phyloP scores from a whole-genome alignment of 2,888 invertebrate species.

The Liposcelis brunnea region DNA sequence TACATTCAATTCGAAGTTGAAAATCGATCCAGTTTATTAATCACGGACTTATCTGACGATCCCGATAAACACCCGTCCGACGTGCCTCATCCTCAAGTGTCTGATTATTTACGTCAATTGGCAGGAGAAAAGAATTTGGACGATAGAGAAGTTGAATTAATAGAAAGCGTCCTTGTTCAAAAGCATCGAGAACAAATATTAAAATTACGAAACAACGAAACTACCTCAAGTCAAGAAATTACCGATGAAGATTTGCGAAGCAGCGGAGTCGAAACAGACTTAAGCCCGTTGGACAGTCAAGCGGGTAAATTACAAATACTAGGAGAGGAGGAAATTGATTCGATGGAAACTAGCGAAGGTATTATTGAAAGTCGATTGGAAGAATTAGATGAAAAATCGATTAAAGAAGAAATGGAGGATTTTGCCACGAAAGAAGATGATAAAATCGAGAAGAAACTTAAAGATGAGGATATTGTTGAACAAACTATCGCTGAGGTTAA shows the following conservation, averaged over 20 bases:
- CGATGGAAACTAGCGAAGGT: constrained; percentile 28
- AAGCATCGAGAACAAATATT: constrained; percentile 27
- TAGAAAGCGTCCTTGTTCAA: constrained; percentile 32
- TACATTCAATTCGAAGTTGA: constrained; percentile 37
- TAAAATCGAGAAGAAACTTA: constrained; percentile 15
- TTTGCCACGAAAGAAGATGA: constrained; percentile 17
- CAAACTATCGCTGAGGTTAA: constrained; percentile 55
- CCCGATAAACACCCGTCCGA: constrained; percentile 16
- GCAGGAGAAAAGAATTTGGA: constrained; percentile 30
- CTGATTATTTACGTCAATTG: constrained; percentile 27
- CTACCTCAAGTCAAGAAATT: constrained; percentile 36
- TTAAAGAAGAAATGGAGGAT: constrained; percentile 14
- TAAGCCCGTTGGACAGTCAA: constrained; percentile 43
- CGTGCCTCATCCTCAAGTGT: constrained; percentile 24
- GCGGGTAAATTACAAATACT: constrained; percentile 35
- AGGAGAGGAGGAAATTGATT: constrained; percentile 33
- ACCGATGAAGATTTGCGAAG: constrained; percentile 51
- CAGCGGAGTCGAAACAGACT: constrained; percentile 48
- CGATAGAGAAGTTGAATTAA: constrained; percentile 29
- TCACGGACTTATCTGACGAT: constrained; percentile 12
- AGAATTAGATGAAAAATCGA: not conserved
- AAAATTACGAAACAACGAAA: constrained; percentile 28
- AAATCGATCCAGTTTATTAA: constrained; percentile 21
- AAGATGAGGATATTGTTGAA: constrained; percentile 32
- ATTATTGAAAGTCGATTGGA: constrained; percentile 9